Conservation (phyloP, 2,113 vertebrate species). For the Choloepus hoffmanni region DNA sequence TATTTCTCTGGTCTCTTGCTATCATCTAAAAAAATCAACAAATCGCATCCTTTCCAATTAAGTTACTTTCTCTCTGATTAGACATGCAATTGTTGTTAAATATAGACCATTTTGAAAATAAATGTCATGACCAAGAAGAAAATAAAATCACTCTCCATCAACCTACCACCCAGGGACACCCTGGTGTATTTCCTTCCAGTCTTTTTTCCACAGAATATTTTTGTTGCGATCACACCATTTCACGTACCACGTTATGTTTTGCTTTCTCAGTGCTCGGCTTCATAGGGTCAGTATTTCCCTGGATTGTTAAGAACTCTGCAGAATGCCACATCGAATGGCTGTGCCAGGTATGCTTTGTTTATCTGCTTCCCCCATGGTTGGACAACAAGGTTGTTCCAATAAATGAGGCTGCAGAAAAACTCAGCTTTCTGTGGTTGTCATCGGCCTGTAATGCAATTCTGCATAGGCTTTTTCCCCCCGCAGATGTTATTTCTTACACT, state of each 20-base stretch:
- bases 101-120: neutral
- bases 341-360: neutral
- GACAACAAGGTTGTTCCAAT: neutral
- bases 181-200: neutral
- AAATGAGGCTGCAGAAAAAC: neutral
- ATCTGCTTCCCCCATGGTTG: neutral
- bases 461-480: neutral
- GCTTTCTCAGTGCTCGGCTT: neutral
- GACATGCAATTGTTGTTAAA: neutral
- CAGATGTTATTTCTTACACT: constrained; percentile 44
- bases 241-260: neutral
- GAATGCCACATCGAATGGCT: neutral
- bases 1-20: neutral
- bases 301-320: neutral
- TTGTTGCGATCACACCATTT: neutral
- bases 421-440: rapidly evolving
- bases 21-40: neutral
- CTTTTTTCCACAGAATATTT: neutral
- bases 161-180: too few relatives aligned
- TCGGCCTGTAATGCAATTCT: neutral
- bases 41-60: neutral
- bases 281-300: neutral
- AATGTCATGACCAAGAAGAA: neutral
- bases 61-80: neutral
- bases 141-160: neutral